Conservation (phyloP, 2,113 vertebrate species). For the Dicaeum eximium region DNA sequence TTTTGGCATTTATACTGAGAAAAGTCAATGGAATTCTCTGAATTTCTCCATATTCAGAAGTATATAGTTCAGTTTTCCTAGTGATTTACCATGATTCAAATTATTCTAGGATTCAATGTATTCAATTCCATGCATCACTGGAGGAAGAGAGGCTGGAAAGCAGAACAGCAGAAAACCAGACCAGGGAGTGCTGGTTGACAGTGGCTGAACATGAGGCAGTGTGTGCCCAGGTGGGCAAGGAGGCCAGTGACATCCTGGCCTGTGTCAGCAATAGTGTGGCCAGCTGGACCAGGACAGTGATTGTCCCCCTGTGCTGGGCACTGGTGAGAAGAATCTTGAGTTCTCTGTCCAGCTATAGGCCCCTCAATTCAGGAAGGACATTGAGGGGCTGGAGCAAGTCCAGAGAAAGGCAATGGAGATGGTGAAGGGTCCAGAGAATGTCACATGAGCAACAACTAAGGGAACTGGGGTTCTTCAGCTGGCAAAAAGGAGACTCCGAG, state of each 20-base stretch:
- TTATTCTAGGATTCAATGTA: background rate
- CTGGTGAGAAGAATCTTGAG: background rate
- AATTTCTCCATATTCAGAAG: background rate
- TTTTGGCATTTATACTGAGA: background rate
- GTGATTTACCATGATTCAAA: background rate
- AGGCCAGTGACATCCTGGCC: rapidly evolving
- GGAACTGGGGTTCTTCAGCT: background rate
- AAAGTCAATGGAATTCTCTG: background rate
- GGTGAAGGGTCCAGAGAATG: background rate
- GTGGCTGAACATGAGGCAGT: rapidly evolving
- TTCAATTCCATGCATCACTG: background rate
- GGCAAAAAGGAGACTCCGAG: rapidly evolving
- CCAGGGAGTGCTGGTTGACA: too few species aligned
- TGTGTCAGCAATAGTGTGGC: too few species aligned
- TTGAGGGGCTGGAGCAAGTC: background rate
- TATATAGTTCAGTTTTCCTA: background rate
- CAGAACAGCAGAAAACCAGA: background rate
- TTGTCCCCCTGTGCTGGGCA: rapidly evolving
- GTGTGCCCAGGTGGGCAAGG: background rate
- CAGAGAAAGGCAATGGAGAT: background rate
- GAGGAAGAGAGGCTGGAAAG: background rate
- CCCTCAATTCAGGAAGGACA: background rate
- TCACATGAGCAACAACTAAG: background rate
- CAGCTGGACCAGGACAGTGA: background rate
- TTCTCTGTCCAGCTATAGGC: background rate